These are phyloP conservation scores for Tachina fera DNA, from an alignment of 2,888 invertebrate species.

Conservation along the genomic window DNA sequence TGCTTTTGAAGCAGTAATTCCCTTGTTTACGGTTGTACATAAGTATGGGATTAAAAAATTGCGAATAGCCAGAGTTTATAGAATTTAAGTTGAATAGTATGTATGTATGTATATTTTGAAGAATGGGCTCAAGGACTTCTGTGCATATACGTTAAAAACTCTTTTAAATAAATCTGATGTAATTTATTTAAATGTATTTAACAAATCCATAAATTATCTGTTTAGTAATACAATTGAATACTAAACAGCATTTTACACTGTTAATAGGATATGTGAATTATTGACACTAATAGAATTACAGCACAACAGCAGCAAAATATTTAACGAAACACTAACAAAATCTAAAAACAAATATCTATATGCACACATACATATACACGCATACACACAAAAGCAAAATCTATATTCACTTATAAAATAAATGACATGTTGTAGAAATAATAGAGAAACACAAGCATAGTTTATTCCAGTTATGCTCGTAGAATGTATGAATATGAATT, in stretches of 20 bases:
- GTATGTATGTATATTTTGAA: too few relatives aligned
- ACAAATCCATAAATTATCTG: too few relatives aligned
- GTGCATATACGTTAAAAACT: too few relatives aligned
- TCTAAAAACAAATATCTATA: background rate
- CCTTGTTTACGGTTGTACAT: too few relatives aligned
- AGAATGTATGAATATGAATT: constrained; percentile 17
- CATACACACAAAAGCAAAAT: background rate
- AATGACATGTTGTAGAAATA: constrained; percentile 19
- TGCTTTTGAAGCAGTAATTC: too few relatives aligned
- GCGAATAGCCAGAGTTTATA: too few relatives aligned
- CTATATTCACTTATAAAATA: constrained; percentile 9
- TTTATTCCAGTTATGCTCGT: background rate
- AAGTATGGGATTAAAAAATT: too few relatives aligned
- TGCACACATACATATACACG: background rate
- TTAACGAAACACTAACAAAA: constrained; percentile 1
- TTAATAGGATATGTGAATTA: constrained; percentile 3
- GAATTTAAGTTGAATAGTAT: too few relatives aligned
- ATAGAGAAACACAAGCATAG: background rate
- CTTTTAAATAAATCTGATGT: too few relatives aligned
- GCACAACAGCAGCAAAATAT: background rate
- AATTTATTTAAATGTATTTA: too few relatives aligned
- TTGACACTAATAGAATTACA: background rate
- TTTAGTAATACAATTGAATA: too few relatives aligned
- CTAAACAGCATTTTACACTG: background rate
- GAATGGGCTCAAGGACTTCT: too few relatives aligned